Percentiles rank a stretch among this genome's conserved stretches.
These are phyloP conservation scores for Diadophis punctatus DNA, from an alignment of 2,113 vertebrate genomes.

Conservation along the genomic window DNA sequence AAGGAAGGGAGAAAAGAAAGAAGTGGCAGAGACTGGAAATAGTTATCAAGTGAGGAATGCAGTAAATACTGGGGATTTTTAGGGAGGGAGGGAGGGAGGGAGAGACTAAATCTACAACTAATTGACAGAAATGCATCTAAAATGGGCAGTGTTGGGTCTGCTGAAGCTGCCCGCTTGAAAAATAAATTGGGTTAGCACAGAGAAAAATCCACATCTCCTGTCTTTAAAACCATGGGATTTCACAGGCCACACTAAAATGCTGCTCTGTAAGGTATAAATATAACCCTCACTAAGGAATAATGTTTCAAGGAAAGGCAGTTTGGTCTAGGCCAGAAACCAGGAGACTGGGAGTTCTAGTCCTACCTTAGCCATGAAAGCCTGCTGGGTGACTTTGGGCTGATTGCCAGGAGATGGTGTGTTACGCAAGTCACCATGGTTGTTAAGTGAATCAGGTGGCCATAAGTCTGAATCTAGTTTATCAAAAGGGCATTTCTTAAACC, in stretches of 20 bases:
- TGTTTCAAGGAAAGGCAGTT: neutral
- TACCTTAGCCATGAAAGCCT: neutral
- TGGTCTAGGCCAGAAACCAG: no score
- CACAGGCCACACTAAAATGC: neutral
- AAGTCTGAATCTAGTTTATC: neutral
- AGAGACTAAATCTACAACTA: no score
- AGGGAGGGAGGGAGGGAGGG: no score
- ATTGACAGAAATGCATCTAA: neutral
- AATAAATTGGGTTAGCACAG: neutral
- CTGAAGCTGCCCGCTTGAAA: neutral
- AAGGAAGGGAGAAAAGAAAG: neutral
- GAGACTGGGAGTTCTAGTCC: neutral
- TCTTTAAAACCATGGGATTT: neutral
- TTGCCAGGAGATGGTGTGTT: neutral
- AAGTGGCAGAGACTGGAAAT: neutral
- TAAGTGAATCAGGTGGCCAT: neutral
- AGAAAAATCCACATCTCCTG: neutral
- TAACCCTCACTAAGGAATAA: neutral
- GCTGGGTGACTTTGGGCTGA: neutral
- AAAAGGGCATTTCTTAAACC: neutral
- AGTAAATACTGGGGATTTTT: neutral
- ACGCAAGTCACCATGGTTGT: neutral
- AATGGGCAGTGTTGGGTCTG: neutral
- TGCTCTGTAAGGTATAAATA: neutral
- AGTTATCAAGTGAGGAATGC: neutral